Evolutionary conservation across 2,888 invertebrate species (phyloP).

Genomic region (Argynnis bischoffii): DNA sequence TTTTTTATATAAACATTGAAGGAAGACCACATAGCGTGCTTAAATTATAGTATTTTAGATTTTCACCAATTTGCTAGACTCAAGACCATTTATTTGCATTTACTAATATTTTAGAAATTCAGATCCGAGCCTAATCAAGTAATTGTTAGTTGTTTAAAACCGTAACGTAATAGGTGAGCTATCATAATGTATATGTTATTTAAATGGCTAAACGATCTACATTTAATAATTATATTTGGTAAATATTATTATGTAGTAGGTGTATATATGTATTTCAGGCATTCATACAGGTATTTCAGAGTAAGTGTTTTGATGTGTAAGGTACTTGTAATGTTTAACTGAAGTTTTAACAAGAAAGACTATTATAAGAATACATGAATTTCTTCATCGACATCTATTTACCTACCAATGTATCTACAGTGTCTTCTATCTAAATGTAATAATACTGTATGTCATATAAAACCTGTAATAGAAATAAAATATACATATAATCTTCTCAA

Average conservation of each 20-base stretch:
- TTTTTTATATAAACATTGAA: not conserved
- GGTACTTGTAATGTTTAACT: not conserved
- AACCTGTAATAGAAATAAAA: conserved; percentile 38
- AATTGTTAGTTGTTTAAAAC: conserved; percentile 39
- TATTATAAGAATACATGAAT: not conserved
- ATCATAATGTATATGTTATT: conserved; percentile 7
- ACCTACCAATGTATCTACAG: conserved; percentile 1
- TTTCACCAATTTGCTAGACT: conserved; percentile 49
- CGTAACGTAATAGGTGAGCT: not conserved
- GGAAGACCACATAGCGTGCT: no score
- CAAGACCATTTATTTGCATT: conserved; percentile 62
- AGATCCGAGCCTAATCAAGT: conserved; percentile 65
- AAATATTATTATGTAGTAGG: conserved; percentile 1
- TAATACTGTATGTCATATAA: conserved; percentile 22
- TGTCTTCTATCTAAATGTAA: conserved; percentile 16
- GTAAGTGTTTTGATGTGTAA: conserved; percentile 10
- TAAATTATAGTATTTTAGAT: not conserved
- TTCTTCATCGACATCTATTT: not conserved
- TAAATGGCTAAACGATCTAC: not conserved
- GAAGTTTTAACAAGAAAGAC: not conserved
- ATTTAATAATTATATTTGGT: not conserved
- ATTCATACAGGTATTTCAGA: conserved; percentile 7
- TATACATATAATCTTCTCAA: conserved; percentile 36
- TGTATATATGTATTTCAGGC: conserved; percentile 12
- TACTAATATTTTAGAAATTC: conserved; percentile 59